phyloP scores from a whole-genome alignment of 1,140 invertebrate species.

The Drosophila bifasciata region DNA sequence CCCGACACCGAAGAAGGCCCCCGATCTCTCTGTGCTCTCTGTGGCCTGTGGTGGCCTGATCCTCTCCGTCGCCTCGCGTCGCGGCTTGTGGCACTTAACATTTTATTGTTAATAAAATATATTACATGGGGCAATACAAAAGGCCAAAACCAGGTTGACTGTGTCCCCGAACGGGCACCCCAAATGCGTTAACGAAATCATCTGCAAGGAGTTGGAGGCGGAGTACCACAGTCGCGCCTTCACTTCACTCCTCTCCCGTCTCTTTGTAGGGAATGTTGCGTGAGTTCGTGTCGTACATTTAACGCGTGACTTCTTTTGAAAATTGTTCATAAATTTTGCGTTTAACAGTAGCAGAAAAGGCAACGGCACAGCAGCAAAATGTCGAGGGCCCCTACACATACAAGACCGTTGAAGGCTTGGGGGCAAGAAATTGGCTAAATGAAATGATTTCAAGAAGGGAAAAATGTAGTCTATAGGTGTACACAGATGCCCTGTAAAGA shows the following conservation, averaged over 20 bases:
- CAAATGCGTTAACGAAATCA: conserved; percentile 80
- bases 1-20: conserved; percentile 31
- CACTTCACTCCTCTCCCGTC: neutral
- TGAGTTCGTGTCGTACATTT: conserved; percentile 80
- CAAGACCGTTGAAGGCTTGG: conserved; percentile 60
- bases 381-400: conserved; percentile 26
- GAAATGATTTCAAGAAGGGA: conserved; percentile 1
- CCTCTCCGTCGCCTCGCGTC: conserved; percentile 8
- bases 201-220: conserved; percentile 19
- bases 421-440: conserved; percentile 42
- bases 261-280: conserved; percentile 53
- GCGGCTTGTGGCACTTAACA: conserved; percentile 73
- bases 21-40: neutral
- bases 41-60: conserved; percentile 4
- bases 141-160: conserved; percentile 57
- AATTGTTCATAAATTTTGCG: conserved; percentile 81
- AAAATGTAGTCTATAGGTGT: neutral
- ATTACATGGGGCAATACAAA: conserved; percentile 79
- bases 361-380: conserved; percentile 54
- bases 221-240: conserved; percentile 26
- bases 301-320: conserved; percentile 75
- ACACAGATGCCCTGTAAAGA: conserved; percentile 6
- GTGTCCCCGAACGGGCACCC: conserved; percentile 37
- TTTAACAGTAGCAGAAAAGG: conserved; percentile 76
- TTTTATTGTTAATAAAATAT: conserved; percentile 83